Base-by-base conservation (phyloP, 2,113 vertebrate species). In the Grantiella picta region DNA sequence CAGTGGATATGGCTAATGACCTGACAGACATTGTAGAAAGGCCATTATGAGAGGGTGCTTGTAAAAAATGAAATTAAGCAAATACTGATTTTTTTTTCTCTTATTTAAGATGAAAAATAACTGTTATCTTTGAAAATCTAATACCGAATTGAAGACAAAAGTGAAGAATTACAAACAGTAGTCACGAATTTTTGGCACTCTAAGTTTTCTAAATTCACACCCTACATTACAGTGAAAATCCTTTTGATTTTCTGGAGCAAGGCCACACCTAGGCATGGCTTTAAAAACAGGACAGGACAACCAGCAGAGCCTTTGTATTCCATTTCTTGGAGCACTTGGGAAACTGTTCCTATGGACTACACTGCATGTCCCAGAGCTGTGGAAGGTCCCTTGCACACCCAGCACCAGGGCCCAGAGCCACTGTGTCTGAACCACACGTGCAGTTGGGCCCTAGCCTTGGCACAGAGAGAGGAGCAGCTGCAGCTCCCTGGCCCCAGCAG, bases 381-480 rank as follows among this genome's bases (percentile, higher is more conserved):
- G 3, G 27, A 27, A 64, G 56, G 31, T 12, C 38, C 33, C 40
- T 29, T 0, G 2, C 17, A 3, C 5, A 5, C 5, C 36, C 29
- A 0, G 2, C 9, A 3, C 2, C 27, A 40, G 59, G 77, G 33
- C 20, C 53, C 69, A 10, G 40, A 23, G 35, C 66, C 35, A 36
- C 20, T 45, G 50, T 80, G 6, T 54, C 60, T 21, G 66, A 52
- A 16, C 15, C 50, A 33, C 63, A 71, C 9, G 7, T 21, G 35
- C 61, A 24, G 21, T 25, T 19, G 49, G 35, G 28, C 61, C 9
- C 35, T 50, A 47, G 61, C 24, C 45, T 38, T 16, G 7, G 29
- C 40, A 31, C 5, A 50, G 61, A 29, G 4, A 0, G 2, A 23
- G 66, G 25, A 61, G 75, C 2, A 0, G 89, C 79, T 54, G 45